A percentile compares a stretch with the other conserved stretches of the same genome.
Evolutionary conservation across 2,113 vertebrate genomes (phyloP).

Genomic region (Tursiops truncatus): DNA sequence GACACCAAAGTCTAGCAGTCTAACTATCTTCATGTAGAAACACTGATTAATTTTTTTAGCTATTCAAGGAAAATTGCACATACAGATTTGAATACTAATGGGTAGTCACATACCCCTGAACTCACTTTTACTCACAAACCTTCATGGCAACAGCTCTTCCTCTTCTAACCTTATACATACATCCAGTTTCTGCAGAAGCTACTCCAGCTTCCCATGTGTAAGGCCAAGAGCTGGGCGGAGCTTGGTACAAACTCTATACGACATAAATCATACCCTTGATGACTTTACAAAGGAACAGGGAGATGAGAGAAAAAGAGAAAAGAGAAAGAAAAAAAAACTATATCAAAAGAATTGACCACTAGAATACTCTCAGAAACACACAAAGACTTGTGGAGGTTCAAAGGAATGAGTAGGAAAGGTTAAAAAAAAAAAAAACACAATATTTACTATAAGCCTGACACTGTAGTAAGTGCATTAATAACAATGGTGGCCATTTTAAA

Average conservation of each 20-base stretch:
- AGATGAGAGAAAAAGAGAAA: background rate
- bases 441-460: background rate
- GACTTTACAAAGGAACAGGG: background rate
- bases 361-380: background rate
- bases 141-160: background rate
- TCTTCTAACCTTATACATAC: background rate
- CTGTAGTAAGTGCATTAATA: background rate
- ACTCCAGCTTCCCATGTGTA: background rate
- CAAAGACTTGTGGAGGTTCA: background rate
- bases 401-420: background rate
- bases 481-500: background rate
- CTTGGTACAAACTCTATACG: background rate
- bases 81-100: background rate
- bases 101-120: background rate
- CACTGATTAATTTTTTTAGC: background rate
- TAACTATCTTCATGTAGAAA: background rate
- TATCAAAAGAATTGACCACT: background rate
- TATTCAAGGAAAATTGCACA: background rate
- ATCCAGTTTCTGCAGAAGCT: background rate
- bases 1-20: background rate
- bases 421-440: background rate
- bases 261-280: background rate
- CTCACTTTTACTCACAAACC: background rate
- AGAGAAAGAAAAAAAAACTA: background rate
- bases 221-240: background rate